Evolutionary conservation across 2,113 vertebrate species (phyloP), one percentile per base, ranked within the genome.

Genomic region (Oophaga pumilio): DNA sequence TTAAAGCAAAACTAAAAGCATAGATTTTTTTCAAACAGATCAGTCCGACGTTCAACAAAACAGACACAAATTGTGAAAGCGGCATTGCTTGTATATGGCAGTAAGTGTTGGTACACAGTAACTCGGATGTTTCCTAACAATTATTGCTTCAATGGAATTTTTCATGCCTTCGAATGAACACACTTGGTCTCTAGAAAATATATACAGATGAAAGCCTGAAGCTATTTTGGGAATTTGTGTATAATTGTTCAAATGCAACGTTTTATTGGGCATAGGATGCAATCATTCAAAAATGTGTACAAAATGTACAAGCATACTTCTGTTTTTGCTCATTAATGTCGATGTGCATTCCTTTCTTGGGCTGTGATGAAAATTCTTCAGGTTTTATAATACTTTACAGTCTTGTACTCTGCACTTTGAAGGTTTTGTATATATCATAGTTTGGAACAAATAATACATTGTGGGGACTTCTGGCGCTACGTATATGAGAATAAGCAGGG

Each of bases 221-320:
- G 86, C n/a, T 88, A 83, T 83, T 88, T 83, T 76, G 22, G 80
- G 79, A 83, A 64, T 88, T 76, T 88, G 80, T 88, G 53, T 83
- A 88, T 76, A 76, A 66, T 88, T 88, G 69, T 64, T 43, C 80
- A 88, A 83, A 59, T 64, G 57, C 80, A 88, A 83, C 71, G 43
- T 82, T 73, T 80, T 88, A 59, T 69, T 28, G 57, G 59, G 14
- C 66, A 83, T 66, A 83, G 86, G 71, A 83, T 88, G 80, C 79
- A 76, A 88, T 83, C 69, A 53, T 62, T 88, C n/a, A 76, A 76
- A 76, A 62, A 88, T 83, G 79, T 59, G 57, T 83, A 83, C 86
- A 88, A 53, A 53, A 76, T 53, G 69, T 83, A n/a, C 57, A 52
- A 8, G 52, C 11, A 50, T 62, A 81, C 56, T 81, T 82, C 66